phyloP scores from a whole-genome alignment of 2,888 invertebrate species.

The Catonia carolina region DNA sequence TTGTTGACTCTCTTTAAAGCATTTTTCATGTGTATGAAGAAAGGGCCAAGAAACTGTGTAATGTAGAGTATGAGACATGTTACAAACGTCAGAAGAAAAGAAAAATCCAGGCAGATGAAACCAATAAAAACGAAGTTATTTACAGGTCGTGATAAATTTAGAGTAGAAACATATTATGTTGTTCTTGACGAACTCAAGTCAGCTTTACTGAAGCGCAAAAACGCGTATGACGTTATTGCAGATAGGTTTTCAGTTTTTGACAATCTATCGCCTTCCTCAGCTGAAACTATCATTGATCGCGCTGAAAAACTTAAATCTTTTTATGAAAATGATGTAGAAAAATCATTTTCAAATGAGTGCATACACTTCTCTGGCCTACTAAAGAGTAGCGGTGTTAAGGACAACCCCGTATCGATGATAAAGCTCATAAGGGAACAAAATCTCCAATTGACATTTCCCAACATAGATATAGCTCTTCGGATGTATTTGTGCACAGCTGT shows the following conservation, averaged over 20 bases:
- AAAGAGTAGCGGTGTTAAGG: constrained; percentile 5
- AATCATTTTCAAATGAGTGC: constrained; percentile 16
- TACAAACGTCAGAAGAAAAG: constrained; percentile 17
- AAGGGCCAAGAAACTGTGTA: constrained; percentile 15
- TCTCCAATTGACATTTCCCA: constrained; percentile 16
- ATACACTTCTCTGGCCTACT: no score
- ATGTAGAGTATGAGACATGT: constrained; percentile 13
- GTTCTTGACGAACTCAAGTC: constrained; percentile 13
- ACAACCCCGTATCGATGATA: constrained; percentile 10
- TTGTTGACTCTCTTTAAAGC: constrained; percentile 6
- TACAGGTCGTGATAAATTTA: constrained; percentile 7
- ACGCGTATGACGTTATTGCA: constrained; percentile 8
- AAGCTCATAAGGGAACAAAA: constrained; percentile 8
- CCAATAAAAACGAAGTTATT: constrained; percentile 9
- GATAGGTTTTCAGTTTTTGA: constrained; percentile 12
- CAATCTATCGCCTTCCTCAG: constrained; percentile 5
- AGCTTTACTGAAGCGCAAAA: constrained; percentile 13
- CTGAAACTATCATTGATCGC: constrained; percentile 7
- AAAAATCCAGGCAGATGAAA: constrained; percentile 9
- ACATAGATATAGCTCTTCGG: background rate
- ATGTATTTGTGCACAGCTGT: background rate
- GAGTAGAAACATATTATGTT: constrained; percentile 12
- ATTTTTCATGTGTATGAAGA: constrained; percentile 14
- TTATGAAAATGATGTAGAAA: constrained; percentile 11
- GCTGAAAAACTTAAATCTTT: constrained; percentile 15